phyloP scores from a whole-genome alignment of 2,113 vertebrate genomes.

The Megatriorchis doriae region DNA sequence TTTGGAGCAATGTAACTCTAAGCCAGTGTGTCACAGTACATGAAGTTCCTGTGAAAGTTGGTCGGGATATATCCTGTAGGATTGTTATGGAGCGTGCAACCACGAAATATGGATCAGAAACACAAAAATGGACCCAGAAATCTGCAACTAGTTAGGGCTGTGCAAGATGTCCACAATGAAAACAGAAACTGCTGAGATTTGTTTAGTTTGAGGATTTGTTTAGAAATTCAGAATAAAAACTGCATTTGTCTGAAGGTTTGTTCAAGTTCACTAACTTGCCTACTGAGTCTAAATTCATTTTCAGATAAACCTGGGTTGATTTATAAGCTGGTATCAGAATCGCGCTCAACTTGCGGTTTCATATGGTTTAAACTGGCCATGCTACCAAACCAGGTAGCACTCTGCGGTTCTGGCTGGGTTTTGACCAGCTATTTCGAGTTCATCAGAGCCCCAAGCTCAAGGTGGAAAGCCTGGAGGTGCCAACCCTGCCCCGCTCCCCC shows the following conservation, averaged over 20 bases:
- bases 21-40: background rate
- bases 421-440: background rate
- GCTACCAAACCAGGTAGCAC: background rate
- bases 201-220: background rate
- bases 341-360: background rate
- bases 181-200: background rate
- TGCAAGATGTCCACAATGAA: background rate
- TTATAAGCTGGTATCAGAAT: background rate
- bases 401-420: background rate
- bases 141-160: background rate
- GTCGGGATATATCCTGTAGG: background rate
- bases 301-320: background rate
- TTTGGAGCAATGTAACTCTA: background rate
- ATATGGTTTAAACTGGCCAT: rapidly evolving
- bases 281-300: background rate
- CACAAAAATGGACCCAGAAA: background rate
- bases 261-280: background rate
- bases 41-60: background rate
- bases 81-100: background rate
- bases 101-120: background rate
- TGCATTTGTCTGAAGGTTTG: background rate
- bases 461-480: background rate
- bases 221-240: background rate
- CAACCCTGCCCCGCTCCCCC: background rate
- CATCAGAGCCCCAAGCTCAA: background rate